These are phyloP conservation scores for Eupithecia subumbrata DNA, from an alignment of 2,888 invertebrate genomes.

Conservation along the genomic window DNA sequence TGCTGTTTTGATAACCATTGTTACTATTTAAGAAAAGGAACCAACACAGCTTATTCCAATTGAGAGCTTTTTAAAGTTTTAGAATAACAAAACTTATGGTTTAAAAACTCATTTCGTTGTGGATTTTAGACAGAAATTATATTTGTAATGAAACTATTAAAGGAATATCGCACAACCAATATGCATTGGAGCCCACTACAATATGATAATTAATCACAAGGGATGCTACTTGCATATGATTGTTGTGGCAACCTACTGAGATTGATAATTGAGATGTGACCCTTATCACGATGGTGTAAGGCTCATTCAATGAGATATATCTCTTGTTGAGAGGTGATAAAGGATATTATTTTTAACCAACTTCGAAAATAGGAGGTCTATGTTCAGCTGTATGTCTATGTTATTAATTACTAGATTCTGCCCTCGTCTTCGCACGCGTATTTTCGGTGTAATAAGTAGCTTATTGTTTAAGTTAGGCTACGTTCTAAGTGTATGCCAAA, in stretches of 20 bases:
- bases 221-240: slow-evolving; percentile 33
- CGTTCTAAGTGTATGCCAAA: too few relatives aligned
- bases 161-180: slow-evolving; percentile 39
- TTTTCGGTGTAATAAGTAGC: too few relatives aligned
- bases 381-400: slow-evolving; percentile 1
- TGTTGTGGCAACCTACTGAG: slow-evolving; percentile 38
- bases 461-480: too few relatives aligned
- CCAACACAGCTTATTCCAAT: not conserved
- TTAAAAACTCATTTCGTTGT: not conserved
- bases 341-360: not conserved
- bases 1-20: slow-evolving; percentile 46
- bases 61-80: not conserved
- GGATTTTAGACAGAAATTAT: not conserved
- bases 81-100: not conserved
- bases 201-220: slow-evolving; percentile 39
- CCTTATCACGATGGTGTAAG: slow-evolving; percentile 33
- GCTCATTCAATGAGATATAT: slow-evolving; percentile 18
- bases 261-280: slow-evolving; percentile 33
- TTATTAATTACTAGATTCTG: too few relatives aligned
- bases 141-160: not conserved
- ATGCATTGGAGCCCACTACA: slow-evolving; percentile 27
- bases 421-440: too few relatives aligned
- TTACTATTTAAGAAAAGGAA: not conserved
- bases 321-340: slow-evolving; percentile 1
- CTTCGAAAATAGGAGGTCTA: not conserved